Percentiles rank a stretch among this genome's conserved stretches.
These are phyloP conservation scores for Phalanger gymnotis DNA, from an alignment of 2,797 vertebrate genomes.

Conservation along the genomic window DNA sequence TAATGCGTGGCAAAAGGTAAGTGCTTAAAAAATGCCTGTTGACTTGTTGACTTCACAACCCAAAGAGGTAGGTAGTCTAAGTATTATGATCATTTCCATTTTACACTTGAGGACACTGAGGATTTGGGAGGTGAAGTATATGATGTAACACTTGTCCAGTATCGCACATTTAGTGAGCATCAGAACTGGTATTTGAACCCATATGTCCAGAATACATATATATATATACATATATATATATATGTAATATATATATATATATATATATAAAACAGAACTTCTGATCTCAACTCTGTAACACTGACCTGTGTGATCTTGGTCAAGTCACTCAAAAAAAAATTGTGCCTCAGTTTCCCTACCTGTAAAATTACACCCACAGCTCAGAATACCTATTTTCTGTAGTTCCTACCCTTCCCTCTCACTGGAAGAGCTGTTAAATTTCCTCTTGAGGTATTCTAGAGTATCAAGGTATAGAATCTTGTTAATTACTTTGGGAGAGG, in stretches of 20 bases:
- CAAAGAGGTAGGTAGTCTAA: not conserved
- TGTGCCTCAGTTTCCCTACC: not conserved
- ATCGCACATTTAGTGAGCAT: not conserved
- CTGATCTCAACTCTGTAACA: not conserved
- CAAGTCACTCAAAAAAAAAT: not conserved
- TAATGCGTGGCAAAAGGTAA: not conserved
- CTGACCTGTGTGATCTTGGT: not conserved
- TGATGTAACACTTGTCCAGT: not conserved
- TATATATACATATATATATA: too few species aligned
- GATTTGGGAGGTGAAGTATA: not conserved
- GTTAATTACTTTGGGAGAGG: not conserved
- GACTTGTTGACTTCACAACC: not conserved
- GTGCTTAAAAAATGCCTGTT: not conserved
- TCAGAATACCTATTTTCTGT: not conserved
- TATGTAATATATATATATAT: too few species aligned
- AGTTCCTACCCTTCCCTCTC: not conserved
- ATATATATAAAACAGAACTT: not conserved
- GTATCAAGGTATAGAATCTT: not conserved
- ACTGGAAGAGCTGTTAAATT: not conserved
- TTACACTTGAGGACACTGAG: not conserved
- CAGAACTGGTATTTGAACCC: not conserved
- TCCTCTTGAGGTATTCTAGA: not conserved
- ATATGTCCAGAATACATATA: not conserved
- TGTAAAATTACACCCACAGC: not conserved
- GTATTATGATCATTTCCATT: not conserved